Percentiles rank a stretch among this genome's conserved stretches.
These are phyloP conservation scores for Pyralis farinalis DNA, from an alignment of 2,888 invertebrate species.

Conservation along the genomic window DNA sequence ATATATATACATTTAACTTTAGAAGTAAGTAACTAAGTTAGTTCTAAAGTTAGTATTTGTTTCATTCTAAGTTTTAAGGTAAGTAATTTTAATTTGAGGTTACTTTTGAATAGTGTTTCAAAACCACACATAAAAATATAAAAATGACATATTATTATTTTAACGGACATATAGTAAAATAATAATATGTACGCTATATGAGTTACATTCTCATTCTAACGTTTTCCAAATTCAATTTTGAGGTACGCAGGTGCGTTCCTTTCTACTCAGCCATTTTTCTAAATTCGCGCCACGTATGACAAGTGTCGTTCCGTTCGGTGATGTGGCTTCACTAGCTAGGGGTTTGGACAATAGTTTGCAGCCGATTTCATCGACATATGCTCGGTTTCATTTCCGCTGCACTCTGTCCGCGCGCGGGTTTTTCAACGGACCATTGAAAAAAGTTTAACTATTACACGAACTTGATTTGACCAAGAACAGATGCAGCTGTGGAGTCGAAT, in stretches of 20 bases:
- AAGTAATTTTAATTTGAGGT: no score
- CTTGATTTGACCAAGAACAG: slow-evolving; percentile 55
- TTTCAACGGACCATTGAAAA: slow-evolving; percentile 62
- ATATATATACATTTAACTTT: no score
- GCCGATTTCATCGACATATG: slow-evolving; percentile 64
- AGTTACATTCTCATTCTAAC: slow-evolving; percentile 13
- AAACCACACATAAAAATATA: no score
- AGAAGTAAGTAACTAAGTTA: no score
- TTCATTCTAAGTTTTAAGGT: no score
- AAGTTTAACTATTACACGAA: slow-evolving; percentile 75
- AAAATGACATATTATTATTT: no score
- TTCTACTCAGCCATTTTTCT: slow-evolving; percentile 34
- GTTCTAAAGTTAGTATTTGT: no score
- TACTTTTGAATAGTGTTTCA: no score
- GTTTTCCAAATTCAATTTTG: slow-evolving; percentile 28
- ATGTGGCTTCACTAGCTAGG: slow-evolving; percentile 26
- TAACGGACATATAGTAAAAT: no score
- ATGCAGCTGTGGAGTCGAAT: slow-evolving; percentile 17
- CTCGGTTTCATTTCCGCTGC: slow-evolving; percentile 69
- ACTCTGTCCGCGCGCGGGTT: slow-evolving; percentile 56
- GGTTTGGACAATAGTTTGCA: slow-evolving; percentile 48
- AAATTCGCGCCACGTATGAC: slow-evolving; percentile 54
- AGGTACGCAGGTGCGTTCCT: slow-evolving; percentile 28
- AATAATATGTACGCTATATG: no score
- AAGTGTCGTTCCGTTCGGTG: slow-evolving; percentile 44